Conservation (phyloP, 2,113 vertebrate genomes). For the Paracanthobrama guichenoti region DNA sequence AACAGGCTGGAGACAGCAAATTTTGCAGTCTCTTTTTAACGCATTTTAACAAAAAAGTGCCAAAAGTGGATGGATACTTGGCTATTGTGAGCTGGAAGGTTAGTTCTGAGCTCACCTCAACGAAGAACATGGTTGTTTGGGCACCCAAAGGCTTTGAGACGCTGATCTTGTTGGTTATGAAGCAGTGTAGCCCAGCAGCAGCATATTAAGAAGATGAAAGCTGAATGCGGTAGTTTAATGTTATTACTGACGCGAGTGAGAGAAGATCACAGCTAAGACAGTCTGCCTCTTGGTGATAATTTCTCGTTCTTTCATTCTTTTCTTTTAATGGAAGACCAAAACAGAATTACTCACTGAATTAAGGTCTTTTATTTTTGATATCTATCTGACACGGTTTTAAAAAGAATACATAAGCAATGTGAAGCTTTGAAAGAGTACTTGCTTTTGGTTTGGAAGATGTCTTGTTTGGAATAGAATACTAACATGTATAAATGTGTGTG, state of each 20-base stretch:
- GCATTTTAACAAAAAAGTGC: no score
- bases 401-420: background rate
- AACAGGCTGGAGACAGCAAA: no score
- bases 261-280: conserved; percentile 26
- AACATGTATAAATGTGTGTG: background rate
- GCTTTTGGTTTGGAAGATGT: background rate
- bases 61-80: no score
- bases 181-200: background rate
- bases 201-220: conserved; percentile 38
- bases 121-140: background rate
- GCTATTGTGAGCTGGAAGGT: background rate
- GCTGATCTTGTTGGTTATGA: background rate
- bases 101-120: background rate
- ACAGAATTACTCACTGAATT: conserved; percentile 12
- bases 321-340: conserved; percentile 4
- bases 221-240: conserved; percentile 4
- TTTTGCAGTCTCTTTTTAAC: no score
- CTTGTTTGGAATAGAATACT: background rate
- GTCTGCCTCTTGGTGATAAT: conserved; percentile 21
- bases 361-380: conserved; percentile 14
- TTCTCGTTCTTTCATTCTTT: conserved; percentile 9
- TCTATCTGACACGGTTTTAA: conserved; percentile 13
- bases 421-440: background rate
- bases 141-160: background rate
- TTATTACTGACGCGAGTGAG: conserved; percentile 17